phyloP scores from a whole-genome alignment of 2,797 vertebrate genomes.

The Corythornis leucogaster region DNA sequence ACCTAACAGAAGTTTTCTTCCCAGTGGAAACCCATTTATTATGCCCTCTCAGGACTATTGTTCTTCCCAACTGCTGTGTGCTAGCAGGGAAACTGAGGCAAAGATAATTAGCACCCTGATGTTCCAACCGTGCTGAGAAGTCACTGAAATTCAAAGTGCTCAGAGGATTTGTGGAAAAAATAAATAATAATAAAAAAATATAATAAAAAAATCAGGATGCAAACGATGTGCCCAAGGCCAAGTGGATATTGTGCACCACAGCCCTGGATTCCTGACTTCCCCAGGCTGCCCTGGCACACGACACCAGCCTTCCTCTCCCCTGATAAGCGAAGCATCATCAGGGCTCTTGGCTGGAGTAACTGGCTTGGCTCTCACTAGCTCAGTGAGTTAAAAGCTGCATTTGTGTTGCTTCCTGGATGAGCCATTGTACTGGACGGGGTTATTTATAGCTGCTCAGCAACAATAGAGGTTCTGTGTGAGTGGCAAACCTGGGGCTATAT shows the following conservation, averaged over 20 bases:
- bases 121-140: background rate
- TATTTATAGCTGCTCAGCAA: slow-evolving; percentile 59
- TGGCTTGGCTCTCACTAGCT: slow-evolving; percentile 24
- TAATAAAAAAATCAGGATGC: background rate
- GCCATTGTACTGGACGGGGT: slow-evolving; percentile 36
- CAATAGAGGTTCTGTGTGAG: slow-evolving; percentile 48
- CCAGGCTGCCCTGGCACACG: background rate
- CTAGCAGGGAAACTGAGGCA: background rate
- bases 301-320: background rate
- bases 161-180: background rate
- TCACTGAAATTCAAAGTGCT: background rate
- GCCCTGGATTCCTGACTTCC: slow-evolving; percentile 1
- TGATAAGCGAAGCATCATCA: slow-evolving; percentile 2
- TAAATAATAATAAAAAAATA: background rate
- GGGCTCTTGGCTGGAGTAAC: slow-evolving; percentile 24
- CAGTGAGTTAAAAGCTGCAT: slow-evolving; percentile 60
- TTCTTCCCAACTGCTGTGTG: background rate
- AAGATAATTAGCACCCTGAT: background rate
- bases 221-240: background rate
- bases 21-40: background rate
- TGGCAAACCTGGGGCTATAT: background rate
- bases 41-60: background rate
- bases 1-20: background rate
- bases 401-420: slow-evolving; percentile 67
- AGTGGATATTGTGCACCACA: background rate